Percentiles rank a stretch among this genome's conserved stretches.
These are phyloP conservation scores for Mesocricetus auratus DNA, from an alignment of 2,113 vertebrate species.

Conservation along the genomic window DNA sequence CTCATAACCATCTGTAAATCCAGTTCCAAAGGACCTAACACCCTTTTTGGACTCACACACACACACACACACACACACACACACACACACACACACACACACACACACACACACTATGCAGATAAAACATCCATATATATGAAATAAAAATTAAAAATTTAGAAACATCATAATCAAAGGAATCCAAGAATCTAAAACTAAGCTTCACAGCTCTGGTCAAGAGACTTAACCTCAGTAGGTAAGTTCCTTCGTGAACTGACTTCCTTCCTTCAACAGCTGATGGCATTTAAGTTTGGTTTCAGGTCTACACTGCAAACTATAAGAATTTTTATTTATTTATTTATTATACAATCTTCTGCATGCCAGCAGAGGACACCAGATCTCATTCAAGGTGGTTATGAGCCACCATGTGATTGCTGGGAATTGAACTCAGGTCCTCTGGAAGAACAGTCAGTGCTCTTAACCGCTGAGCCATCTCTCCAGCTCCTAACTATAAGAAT, in stretches of 20 bases:
- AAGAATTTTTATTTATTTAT: no score
- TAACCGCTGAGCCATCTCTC: no score
- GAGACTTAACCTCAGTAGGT: conserved; percentile 29
- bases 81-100: not conserved
- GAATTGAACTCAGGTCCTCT: no score
- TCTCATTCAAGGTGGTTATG: no score
- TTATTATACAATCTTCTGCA: no score
- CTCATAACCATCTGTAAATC: not conserved
- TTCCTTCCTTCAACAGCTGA: not conserved
- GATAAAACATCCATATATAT: not conserved
- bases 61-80: not conserved
- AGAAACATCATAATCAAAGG: conserved; percentile 8
- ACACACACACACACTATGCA: no score
- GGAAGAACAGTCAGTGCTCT: no score
- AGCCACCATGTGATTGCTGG: no score
- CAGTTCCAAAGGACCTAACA: not conserved
- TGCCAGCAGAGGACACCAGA: no score
- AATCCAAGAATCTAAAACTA: conserved; percentile 20
- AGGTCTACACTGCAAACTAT: not conserved
- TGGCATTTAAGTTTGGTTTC: not conserved
- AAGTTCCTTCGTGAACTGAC: conserved; percentile 13
- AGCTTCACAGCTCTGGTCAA: not conserved
- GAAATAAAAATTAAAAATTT: not conserved
- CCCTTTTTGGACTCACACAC: not conserved
- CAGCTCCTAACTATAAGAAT: conserved; percentile 19